These are phyloP conservation scores for Orchesella flavescens DNA, from an alignment of 2,888 invertebrate genomes.

Conservation along the genomic window DNA sequence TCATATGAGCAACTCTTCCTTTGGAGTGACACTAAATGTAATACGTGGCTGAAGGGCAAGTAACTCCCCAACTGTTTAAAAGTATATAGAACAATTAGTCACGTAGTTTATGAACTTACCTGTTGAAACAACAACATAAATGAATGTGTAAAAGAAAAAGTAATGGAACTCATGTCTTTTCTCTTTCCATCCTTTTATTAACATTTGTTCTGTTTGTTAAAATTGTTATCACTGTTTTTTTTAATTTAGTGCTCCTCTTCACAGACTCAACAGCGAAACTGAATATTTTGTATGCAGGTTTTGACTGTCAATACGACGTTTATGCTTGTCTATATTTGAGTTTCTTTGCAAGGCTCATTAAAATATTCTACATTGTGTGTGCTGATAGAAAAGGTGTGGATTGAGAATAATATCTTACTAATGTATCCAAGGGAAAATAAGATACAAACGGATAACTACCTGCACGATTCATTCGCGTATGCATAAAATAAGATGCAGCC, in stretches of 20 bases:
- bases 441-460: no score
- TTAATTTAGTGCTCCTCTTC: neutral
- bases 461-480: no score
- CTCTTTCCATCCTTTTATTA: neutral
- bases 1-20: neutral
- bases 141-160: neutral
- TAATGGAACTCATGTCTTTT: neutral
- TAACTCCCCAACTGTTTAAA: neutral
- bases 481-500: no score
- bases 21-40: slow-evolving; percentile 24
- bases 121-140: neutral
- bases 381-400: no score
- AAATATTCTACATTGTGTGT: no score
- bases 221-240: neutral
- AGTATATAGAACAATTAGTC: neutral
- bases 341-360: no score
- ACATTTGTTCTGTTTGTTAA: neutral
- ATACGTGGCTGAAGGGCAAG: slow-evolving; percentile 17
- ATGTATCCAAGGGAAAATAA: no score
- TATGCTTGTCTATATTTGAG: no score
- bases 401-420: no score
- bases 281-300: no score
- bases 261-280: no score
- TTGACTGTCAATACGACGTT: no score
- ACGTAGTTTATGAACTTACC: slow-evolving; percentile 5